These are phyloP conservation scores for Fratercula arctica DNA, from an alignment of 2,797 vertebrate genomes.

Conservation along the genomic window DNA sequence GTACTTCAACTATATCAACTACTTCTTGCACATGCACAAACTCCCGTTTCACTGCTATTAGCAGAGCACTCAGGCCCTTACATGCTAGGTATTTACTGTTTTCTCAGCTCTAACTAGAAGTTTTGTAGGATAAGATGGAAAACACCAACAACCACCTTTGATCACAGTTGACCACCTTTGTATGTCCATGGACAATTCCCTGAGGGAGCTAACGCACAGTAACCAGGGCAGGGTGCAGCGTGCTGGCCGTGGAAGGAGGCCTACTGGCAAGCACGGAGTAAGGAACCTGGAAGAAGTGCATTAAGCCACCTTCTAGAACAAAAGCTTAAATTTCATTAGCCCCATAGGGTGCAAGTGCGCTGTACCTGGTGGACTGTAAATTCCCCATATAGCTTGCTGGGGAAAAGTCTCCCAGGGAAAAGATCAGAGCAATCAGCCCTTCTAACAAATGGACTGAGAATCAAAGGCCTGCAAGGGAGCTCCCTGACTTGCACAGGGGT, in stretches of 20 bases:
- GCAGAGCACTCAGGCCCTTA: neutral
- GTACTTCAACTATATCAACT: neutral
- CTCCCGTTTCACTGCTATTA: neutral
- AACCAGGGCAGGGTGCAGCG: accelerated
- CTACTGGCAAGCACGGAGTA: neutral
- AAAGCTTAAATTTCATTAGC: neutral
- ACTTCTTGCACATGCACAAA: neutral
- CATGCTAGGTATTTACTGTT: neutral
- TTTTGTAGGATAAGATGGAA: neutral
- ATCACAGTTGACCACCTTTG: neutral
- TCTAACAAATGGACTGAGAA: neutral
- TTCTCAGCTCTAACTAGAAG: neutral
- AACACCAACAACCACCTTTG: neutral
- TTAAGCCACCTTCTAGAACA: neutral
- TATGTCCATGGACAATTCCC: neutral
- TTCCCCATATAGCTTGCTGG: neutral
- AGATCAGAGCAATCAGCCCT: neutral
- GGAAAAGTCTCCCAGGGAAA: neutral
- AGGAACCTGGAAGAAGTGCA: neutral
- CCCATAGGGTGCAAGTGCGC: neutral
- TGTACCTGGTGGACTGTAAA: neutral
- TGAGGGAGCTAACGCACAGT: neutral
- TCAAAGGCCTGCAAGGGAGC: neutral
- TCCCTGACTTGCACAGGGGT: neutral
- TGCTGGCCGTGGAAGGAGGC: neutral